A percentile compares a stretch with the other conserved stretches of the same genome.
Conservation (phyloP, 1,140 invertebrate species). For the Zaprionus ghesquierei region DNA sequence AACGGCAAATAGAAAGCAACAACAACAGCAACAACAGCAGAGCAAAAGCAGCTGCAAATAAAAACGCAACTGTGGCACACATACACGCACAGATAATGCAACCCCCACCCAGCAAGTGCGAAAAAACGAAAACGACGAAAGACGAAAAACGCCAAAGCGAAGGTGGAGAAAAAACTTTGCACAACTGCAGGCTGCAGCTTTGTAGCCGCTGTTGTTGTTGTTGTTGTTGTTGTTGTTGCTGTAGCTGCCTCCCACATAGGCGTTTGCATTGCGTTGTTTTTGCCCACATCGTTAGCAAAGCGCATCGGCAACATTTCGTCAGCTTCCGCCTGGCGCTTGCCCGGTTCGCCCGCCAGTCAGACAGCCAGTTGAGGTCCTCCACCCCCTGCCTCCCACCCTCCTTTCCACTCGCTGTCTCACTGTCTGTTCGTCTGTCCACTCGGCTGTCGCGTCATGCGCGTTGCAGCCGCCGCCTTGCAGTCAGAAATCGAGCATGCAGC, state of each 20-base stretch:
- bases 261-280: slow-evolving; percentile 75
- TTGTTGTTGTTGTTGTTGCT: slow-evolving; percentile 40
- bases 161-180: slow-evolving; percentile 56
- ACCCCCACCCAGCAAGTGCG: slow-evolving; percentile 65
- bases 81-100: slow-evolving; percentile 59
- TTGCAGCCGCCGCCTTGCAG: slow-evolving; percentile 66
- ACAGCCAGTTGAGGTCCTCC: slow-evolving; percentile 13
- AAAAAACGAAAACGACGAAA: slow-evolving; percentile 10
- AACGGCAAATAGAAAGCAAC: slow-evolving; percentile 63
- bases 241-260: slow-evolving; percentile 37
- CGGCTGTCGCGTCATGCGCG: slow-evolving; percentile 65
- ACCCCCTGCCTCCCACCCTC: neutral
- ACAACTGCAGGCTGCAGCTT: slow-evolving; percentile 61
- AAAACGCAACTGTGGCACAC: slow-evolving; percentile 55
- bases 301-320: slow-evolving; percentile 80
- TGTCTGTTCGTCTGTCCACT: slow-evolving; percentile 29
- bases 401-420: neutral
- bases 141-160: slow-evolving; percentile 19
- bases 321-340: slow-evolving; percentile 58
- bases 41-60: slow-evolving; percentile 61
- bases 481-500: neutral
- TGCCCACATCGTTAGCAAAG: slow-evolving; percentile 79
- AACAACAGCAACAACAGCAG: slow-evolving; percentile 23
- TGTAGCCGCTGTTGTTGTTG: slow-evolving; percentile 31
- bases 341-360: slow-evolving; percentile 27